phyloP scores from a whole-genome alignment of 2,113 vertebrate species.

The Pituophis catenifer region DNA sequence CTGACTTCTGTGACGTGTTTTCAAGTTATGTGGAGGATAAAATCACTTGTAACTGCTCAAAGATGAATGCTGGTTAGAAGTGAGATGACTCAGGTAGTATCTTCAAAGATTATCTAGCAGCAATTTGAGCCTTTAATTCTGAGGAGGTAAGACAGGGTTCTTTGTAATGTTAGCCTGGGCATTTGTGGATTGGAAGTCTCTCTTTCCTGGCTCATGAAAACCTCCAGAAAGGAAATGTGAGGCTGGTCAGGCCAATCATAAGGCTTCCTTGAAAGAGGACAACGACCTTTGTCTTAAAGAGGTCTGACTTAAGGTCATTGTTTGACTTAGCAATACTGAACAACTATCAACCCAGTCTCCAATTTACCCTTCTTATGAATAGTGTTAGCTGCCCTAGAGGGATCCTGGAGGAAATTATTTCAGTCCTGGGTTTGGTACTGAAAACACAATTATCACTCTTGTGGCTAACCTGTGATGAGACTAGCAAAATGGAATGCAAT shows the following conservation, averaged over 20 bases:
- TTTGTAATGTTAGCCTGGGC: not conserved
- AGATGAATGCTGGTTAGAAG: not conserved
- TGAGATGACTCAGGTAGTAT: not conserved
- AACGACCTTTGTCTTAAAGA: not conserved
- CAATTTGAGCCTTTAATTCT: not conserved
- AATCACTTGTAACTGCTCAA: not conserved
- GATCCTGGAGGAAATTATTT: not conserved
- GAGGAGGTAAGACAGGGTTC: not conserved
- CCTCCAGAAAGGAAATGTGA: not conserved
- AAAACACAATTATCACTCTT: no score
- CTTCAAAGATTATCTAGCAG: not conserved
- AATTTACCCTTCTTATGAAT: not conserved
- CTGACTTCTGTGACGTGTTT: not conserved
- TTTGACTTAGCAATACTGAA: not conserved
- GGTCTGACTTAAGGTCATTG: not conserved
- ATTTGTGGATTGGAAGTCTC: not conserved
- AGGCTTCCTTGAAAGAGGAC: not conserved
- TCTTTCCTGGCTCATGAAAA: not conserved
- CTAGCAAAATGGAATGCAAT: not conserved
- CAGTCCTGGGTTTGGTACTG: not conserved
- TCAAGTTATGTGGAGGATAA: not conserved
- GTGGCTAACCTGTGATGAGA: not conserved
- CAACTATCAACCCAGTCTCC: not conserved
- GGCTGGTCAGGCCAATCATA: not conserved
- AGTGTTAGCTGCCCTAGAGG: not conserved